Evolutionary conservation across 2,797 vertebrate genomes (phyloP), one percentile per base, ranked within the genome.

Genomic region (Thamnophis elegans): DNA sequence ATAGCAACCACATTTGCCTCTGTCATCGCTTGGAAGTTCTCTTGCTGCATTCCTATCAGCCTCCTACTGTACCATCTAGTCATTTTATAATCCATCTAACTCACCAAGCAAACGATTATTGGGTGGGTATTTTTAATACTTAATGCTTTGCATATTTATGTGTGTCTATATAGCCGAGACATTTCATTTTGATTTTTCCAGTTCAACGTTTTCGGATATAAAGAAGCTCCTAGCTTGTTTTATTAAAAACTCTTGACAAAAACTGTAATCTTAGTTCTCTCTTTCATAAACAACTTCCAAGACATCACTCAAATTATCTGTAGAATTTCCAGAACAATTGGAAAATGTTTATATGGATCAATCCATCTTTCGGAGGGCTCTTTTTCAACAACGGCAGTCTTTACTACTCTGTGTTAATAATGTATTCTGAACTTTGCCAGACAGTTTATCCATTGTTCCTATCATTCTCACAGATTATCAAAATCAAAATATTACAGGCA

Each of bases 1-100:
- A 94, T 94, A 82, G 93, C 93, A 94, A 92, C 92, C 88, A 88
- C 87, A 92, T 87, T 89, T 87, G 87, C 87, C 55, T 87, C 13
- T 82, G 78, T 54, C 78, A 78, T 47, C 28, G 89, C 85, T 90
- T 90, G 65, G 56, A 89, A 60, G 25, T 56, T 56, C 12, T 78
- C 54, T 25, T 89, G 87, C 78, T 86, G 85, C 28, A 68, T 92
- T 85, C 53, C 12, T 32, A 22, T 93, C 73, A 91, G n/a, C 88
- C 55, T 90, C 82, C 88, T 82, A 82, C 85, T 90, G 60, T 58
- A 65, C 62, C 55, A 60, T 87, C 88, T 90, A 93, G 54, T 93
- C 62, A 91, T 92, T 87, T 91, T 54, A 87, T 87, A 90, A 78
- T 78, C 87, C 82, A 60, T 78, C 54, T 78, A 73, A 92, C 82